Conservation (phyloP, 2,888 invertebrate genomes). For the Sinohyriopsis cumingii region DNA sequence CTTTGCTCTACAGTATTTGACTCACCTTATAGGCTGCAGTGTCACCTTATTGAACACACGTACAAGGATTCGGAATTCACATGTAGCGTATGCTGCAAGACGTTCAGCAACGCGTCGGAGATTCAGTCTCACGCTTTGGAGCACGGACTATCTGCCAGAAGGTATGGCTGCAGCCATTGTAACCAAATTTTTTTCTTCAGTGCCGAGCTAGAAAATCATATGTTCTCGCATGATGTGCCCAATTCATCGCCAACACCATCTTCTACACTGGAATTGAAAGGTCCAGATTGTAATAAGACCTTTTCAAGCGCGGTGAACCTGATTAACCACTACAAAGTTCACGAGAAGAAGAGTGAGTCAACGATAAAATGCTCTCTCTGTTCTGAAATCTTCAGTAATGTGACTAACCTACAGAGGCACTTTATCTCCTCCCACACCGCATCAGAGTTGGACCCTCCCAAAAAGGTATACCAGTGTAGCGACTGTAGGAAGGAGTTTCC, state of each 20-base stretch:
- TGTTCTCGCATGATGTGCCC: slow-evolving; percentile 43
- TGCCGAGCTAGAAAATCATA: slow-evolving; percentile 91
- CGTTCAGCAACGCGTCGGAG: slow-evolving; percentile 87
- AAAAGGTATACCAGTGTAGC: slow-evolving; percentile 68
- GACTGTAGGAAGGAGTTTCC: slow-evolving; percentile 74
- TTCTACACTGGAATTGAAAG: slow-evolving; percentile 46
- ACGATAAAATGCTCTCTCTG: slow-evolving; percentile 64
- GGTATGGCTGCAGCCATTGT: slow-evolving; percentile 88
- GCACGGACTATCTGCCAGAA: slow-evolving; percentile 85
- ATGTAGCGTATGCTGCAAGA: slow-evolving; percentile 90
- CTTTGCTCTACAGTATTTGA: slow-evolving; percentile 81
- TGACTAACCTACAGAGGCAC: slow-evolving; percentile 61
- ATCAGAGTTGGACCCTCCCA: slow-evolving; percentile 38
- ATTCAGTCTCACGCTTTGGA: slow-evolving; percentile 87
- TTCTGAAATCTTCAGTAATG: slow-evolving; percentile 38
- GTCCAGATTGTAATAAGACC: slow-evolving; percentile 65
- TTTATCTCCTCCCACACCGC: slow-evolving; percentile 59
- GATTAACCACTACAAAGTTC: slow-evolving; percentile 56
- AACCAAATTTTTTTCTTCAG: slow-evolving; percentile 91
- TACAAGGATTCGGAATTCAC: slow-evolving; percentile 88
- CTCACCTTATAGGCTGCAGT: slow-evolving; percentile 86
- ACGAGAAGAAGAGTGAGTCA: slow-evolving; percentile 30
- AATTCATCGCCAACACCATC: slow-evolving; percentile 5
- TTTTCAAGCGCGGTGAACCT: slow-evolving; percentile 62
- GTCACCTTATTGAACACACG: slow-evolving; percentile 92